These are phyloP conservation scores for Tetragonula carbonaria DNA, from an alignment of 2,888 invertebrate genomes.

Conservation along the genomic window DNA sequence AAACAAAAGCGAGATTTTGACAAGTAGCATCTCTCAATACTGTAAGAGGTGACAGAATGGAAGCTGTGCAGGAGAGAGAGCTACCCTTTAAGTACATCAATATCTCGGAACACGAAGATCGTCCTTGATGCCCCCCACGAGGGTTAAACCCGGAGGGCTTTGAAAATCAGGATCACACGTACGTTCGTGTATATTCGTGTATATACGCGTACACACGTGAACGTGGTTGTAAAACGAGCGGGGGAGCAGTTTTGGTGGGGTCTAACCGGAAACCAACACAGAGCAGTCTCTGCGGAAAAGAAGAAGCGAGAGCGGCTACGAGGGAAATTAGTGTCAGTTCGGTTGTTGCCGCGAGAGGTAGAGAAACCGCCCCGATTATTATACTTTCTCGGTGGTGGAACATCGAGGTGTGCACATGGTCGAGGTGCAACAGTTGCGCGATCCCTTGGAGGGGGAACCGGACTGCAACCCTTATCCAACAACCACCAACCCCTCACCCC, in stretches of 20 bases:
- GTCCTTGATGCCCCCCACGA: constrained; percentile 14
- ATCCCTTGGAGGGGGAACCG: constrained; percentile 70
- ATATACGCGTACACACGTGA: background rate
- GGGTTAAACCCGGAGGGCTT: constrained; percentile 36
- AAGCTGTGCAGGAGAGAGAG: background rate
- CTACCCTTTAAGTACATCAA: constrained; percentile 44
- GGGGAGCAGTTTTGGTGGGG: constrained; percentile 52
- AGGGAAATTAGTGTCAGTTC: constrained; percentile 63
- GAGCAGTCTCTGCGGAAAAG: constrained; percentile 55
- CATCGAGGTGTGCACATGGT: constrained; percentile 68
- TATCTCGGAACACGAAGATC: constrained; percentile 43
- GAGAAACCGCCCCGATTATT: constrained; percentile 36
- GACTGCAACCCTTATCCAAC: constrained; percentile 64
- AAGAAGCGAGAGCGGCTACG: constrained; percentile 51
- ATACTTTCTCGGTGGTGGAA: background rate
- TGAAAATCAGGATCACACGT: constrained; percentile 34
- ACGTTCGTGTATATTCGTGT: constrained; percentile 17
- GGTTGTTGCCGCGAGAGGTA: constrained; percentile 55
- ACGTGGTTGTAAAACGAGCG: constrained; percentile 43
- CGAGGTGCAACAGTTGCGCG: constrained; percentile 71
- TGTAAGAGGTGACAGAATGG: background rate
- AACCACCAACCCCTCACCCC: constrained; percentile 57
- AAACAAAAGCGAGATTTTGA: background rate
- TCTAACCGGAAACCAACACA: constrained; percentile 57
- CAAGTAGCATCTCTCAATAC: background rate